Conservation (phyloP, 2,797 vertebrate species). For the Chrysocyon brachyurus region DNA sequence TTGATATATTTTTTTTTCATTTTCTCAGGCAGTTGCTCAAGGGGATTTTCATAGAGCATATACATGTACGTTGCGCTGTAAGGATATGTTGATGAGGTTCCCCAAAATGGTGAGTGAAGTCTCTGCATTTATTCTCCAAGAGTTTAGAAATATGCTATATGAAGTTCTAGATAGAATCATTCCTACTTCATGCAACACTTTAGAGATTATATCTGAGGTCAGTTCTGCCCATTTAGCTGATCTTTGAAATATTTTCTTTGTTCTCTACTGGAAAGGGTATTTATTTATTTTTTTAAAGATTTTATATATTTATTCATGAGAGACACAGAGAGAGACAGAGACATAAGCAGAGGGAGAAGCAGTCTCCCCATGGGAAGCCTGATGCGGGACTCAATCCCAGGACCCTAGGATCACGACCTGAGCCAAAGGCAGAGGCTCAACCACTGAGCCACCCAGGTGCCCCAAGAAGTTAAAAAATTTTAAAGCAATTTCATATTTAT, state of each 20-base stretch:
- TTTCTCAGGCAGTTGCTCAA: conserved; percentile 92
- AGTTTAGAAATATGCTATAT: conserved; percentile 54
- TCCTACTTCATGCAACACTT: background rate
- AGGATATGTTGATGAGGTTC: conserved; percentile 93
- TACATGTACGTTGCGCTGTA: conserved; percentile 91
- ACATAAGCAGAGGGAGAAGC: background rate
- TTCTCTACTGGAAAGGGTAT: conserved; percentile 35
- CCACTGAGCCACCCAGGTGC: background rate
- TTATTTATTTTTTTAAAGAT: background rate
- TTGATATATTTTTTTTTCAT: conserved; percentile 69
- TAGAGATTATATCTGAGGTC: conserved; percentile 60
- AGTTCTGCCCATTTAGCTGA: background rate
- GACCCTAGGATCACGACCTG: background rate
- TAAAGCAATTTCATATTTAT: background rate
- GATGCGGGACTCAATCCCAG: no score
- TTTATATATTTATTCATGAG: background rate
- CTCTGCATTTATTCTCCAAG: conserved; percentile 61
- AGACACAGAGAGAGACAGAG: background rate
- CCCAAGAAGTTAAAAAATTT: background rate
- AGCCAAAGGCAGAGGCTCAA: background rate
- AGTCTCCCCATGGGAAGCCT: no score
- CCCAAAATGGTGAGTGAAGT: conserved; percentile 92
- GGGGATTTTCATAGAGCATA: conserved; percentile 92
- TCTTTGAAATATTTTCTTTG: conserved; percentile 61
- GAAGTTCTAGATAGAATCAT: conserved; percentile 48